Conservation (phyloP, 2,113 vertebrate species). For the Rhadina sibilatrix region DNA sequence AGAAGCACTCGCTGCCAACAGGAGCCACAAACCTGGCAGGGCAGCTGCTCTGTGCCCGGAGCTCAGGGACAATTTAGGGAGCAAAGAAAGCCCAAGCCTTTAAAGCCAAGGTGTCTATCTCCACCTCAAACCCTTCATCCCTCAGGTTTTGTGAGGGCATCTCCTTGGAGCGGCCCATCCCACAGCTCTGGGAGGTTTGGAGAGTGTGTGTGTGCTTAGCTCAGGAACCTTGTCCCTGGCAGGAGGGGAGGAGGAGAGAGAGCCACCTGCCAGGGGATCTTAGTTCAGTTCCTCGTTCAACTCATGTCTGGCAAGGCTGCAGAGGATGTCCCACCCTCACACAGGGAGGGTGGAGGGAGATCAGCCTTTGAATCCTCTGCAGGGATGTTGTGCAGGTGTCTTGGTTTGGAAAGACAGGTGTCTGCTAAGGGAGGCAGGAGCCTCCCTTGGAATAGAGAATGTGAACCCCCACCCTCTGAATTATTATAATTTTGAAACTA, state of each 20-base stretch:
- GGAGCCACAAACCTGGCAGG: background rate
- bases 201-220: background rate
- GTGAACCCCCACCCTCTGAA: background rate
- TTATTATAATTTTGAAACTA: background rate
- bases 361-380: background rate
- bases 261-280: background rate
- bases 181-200: background rate
- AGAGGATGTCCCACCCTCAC: background rate
- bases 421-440: background rate
- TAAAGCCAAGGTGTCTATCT: background rate
- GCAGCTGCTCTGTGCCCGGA: background rate
- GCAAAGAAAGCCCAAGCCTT: background rate
- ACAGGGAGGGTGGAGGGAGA: background rate
- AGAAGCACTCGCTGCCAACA: background rate
- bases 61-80: background rate
- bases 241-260: background rate
- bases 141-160: background rate
- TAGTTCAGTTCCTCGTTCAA: background rate
- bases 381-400: background rate
- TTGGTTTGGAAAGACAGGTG: background rate
- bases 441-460: background rate
- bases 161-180: background rate
- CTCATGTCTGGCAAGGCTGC: background rate
- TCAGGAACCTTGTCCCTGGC: background rate
- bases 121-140: background rate